These are phyloP conservation scores for chimpanzee (Pan troglodytes) DNA, from an alignment of 2,113 vertebrate genomes.

Conservation along the genomic window NHGRI_mPanTro3-v2.1_pri NC_072414.2:72322001-72322500, in stretches of 20 bases:
- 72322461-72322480: background rate
- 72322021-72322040: background rate
- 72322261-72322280: background rate
- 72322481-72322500: background rate
- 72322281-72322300: background rate
- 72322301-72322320: background rate
- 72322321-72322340: background rate
- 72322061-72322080: background rate
- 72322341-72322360: background rate
- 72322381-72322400: background rate
- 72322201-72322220: background rate
- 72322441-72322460: background rate
- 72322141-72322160: background rate
- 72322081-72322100: background rate
- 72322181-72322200: background rate
- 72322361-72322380: no score
- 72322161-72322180: background rate
- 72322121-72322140: background rate
- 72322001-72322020: no score
- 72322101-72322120: no score
- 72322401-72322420: background rate
- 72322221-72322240: background rate
- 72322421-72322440: background rate
- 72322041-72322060: background rate
- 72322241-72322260: background rate